Conservation (phyloP, 2,888 invertebrate species). For the Oscheius onirici region DNA sequence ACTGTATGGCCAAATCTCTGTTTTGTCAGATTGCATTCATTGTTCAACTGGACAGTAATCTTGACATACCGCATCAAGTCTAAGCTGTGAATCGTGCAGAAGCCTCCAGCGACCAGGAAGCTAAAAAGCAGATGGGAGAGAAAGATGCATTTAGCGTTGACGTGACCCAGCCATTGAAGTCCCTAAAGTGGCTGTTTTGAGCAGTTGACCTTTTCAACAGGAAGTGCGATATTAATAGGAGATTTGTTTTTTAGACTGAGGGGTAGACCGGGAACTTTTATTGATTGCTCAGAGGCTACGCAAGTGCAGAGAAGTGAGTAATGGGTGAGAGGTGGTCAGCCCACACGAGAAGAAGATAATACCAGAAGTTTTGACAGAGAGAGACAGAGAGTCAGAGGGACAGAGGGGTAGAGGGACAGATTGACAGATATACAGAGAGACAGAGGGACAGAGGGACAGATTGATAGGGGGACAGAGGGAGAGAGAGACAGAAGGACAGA, state of each 20-base stretch:
- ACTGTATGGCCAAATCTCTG: too few relatives aligned
- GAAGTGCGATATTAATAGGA: not conserved
- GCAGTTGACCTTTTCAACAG: not conserved
- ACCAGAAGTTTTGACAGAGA: too few relatives aligned
- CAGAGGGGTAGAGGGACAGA: not conserved
- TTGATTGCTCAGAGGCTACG: not conserved
- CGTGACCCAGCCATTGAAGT: conserved; percentile 11
- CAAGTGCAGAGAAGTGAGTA: not conserved
- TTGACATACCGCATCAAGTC: not conserved
- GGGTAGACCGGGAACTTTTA: not conserved
- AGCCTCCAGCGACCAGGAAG: conserved; percentile 3
- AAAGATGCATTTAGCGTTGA: conserved; percentile 15
- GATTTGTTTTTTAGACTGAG: not conserved
- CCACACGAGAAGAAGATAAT: too few relatives aligned
- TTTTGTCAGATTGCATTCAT: too few relatives aligned
- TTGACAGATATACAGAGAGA: too few relatives aligned
- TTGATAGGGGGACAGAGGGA: not conserved
- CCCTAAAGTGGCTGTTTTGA: not conserved
- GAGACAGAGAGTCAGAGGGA: not conserved
- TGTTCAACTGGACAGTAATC: too few relatives aligned
- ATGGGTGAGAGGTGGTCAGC: not conserved
- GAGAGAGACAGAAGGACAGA: not conserved
- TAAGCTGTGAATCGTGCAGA: conserved; percentile 5
- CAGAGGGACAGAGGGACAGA: too few relatives aligned
- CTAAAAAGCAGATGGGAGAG: not conserved